phyloP scores from a whole-genome alignment of 2,113 vertebrate species.

The Notothenia rossii region DNA sequence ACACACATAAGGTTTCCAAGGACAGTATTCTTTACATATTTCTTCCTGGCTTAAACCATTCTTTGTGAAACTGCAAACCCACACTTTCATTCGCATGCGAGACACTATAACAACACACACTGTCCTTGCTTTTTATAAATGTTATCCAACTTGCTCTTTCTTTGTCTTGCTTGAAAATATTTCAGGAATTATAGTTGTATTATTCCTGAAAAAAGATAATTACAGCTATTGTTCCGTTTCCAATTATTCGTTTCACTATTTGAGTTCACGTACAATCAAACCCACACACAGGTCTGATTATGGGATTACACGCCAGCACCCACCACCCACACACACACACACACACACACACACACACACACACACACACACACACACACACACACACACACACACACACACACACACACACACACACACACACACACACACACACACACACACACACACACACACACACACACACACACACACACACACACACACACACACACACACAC shows the following conservation, averaged over 20 bases:
- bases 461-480: too few species aligned
- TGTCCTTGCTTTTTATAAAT: background rate
- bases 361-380: conserved; percentile 19
- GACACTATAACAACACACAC: background rate
- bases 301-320: too few species aligned
- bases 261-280: background rate
- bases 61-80: conserved; percentile 3
- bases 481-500: too few species aligned
- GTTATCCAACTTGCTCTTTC: background rate
- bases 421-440: too few species aligned
- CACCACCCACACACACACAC: too few species aligned
- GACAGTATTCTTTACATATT: background rate
- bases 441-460: too few species aligned
- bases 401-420: too few species aligned
- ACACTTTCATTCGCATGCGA: background rate
- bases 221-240: background rate
- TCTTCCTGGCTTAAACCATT: background rate
- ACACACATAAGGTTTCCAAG: conserved; percentile 5
- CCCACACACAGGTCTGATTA: too few species aligned
- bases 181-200: background rate
- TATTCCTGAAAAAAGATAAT: background rate
- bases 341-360: background rate
- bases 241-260: conserved; percentile 4
- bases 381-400: too few species aligned
- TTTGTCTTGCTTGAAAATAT: background rate